phyloP scores from a whole-genome alignment of 2,113 vertebrate species.

The Recurvirostra avosetta region DNA sequence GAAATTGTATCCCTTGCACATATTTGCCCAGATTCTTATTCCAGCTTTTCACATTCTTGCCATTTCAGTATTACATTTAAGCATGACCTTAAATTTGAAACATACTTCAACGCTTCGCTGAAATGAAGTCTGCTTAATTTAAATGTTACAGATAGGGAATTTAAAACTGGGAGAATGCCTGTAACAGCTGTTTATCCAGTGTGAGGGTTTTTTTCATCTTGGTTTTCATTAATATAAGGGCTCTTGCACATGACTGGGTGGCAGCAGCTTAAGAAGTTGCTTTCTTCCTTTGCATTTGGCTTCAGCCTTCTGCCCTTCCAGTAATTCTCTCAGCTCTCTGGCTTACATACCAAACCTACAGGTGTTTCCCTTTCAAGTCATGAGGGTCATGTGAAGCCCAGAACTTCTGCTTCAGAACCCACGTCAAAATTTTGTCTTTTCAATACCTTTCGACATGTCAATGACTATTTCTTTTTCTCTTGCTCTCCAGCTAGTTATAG shows the following conservation, averaged over 20 bases:
- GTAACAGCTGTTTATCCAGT: background rate
- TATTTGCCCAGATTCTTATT: background rate
- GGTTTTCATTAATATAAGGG: background rate
- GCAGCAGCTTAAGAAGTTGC: background rate
- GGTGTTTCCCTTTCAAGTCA: background rate
- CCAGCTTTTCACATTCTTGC: background rate
- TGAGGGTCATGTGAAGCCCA: background rate
- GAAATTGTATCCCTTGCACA: background rate
- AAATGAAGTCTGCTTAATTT: background rate
- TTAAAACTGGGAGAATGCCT: background rate
- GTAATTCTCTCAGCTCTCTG: background rate
- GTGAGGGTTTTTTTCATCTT: background rate
- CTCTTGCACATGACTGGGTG: background rate
- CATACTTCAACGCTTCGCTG: background rate
- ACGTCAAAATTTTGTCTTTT: background rate
- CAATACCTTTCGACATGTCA: rapidly evolving
- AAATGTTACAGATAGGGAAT: background rate
- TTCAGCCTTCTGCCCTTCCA: background rate
- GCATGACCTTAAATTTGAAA: background rate
- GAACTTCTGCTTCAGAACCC: background rate
- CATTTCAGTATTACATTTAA: background rate
- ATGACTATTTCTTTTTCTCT: background rate
- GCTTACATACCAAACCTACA: background rate
- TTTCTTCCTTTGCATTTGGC: background rate
- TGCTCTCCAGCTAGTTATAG: slow-evolving; percentile 67